Conservation (phyloP, 2,888 invertebrate genomes). For the Pyrrhia umbra region DNA sequence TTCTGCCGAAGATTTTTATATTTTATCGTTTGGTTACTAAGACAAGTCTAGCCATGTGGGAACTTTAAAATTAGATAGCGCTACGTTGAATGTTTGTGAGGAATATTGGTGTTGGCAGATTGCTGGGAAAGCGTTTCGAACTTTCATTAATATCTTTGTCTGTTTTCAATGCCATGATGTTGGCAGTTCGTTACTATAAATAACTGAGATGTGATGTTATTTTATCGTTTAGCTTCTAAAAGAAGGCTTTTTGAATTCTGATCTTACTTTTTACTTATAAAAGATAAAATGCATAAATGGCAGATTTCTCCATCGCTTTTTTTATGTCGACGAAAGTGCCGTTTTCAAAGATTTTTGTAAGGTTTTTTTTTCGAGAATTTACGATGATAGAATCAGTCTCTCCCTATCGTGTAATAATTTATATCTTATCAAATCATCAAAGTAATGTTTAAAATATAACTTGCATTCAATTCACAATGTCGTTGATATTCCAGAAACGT, state of each 20-base stretch:
- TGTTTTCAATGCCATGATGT: not conserved
- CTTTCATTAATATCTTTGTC: not conserved
- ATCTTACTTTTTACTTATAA: no score
- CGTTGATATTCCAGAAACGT: slow-evolving; percentile 38
- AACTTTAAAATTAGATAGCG: slow-evolving; percentile 28
- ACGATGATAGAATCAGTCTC: no score
- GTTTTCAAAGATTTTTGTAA: not conserved
- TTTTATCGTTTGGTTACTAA: slow-evolving; percentile 25
- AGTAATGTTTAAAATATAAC: not conserved
- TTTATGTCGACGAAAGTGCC: no score
- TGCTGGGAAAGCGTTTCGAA: not conserved
- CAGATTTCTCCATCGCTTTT: no score
- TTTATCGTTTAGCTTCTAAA: no score
- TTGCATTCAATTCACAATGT: slow-evolving; percentile 15
- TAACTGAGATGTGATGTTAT: no score
- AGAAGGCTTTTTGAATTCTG: no score
- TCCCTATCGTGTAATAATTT: not conserved
- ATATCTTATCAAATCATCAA: not conserved
- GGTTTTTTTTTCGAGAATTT: no score
- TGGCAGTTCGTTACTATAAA: not conserved
- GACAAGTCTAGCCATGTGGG: slow-evolving; percentile 35
- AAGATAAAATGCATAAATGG: no score
- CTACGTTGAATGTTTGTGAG: slow-evolving; percentile 1
- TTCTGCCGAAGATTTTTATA: slow-evolving; percentile 16
- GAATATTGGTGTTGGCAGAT: slow-evolving; percentile 17